Percentiles rank a stretch among this genome's conserved stretches.
These are phyloP conservation scores for Rotaria magnacalcarata DNA, from an alignment of 2,888 invertebrate genomes.

Conservation along the genomic window DNA sequence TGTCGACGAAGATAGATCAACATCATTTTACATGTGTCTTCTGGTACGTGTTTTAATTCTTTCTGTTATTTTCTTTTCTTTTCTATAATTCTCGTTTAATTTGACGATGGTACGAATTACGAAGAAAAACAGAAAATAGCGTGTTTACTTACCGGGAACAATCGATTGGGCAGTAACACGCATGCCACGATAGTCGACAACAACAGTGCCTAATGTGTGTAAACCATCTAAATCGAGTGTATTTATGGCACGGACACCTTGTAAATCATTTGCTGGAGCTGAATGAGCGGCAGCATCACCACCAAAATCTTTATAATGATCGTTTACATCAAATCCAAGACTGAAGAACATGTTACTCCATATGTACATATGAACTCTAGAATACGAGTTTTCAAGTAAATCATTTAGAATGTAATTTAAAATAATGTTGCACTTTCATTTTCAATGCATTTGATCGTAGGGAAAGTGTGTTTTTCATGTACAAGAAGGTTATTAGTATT, in stretches of 20 bases:
- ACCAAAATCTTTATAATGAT: slow-evolving; percentile 96
- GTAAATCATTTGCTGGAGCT: slow-evolving; percentile 72
- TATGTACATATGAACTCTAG: slow-evolving; percentile 91
- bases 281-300: slow-evolving; percentile 96
- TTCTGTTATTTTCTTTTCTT: not conserved
- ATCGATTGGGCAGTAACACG: slow-evolving; percentile 97
- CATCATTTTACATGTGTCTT: not conserved
- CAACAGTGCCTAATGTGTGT: slow-evolving; percentile 89
- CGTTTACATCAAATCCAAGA: slow-evolving; percentile 94
- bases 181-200: slow-evolving; percentile 94
- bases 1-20: not conserved
- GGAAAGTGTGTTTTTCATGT: no score
- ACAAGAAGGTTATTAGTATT: no score
- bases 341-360: slow-evolving; percentile 99
- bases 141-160: slow-evolving; percentile 69
- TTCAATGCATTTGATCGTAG: no score
- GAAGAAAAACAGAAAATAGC: not conserved
- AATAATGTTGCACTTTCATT: no score
- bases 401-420: no score
- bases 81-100: not conserved
- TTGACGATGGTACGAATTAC: not conserved
- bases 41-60: not conserved
- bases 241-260: slow-evolving; percentile 93
- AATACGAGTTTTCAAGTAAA: not conserved
- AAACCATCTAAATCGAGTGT: slow-evolving; percentile 76